phyloP scores from a whole-genome alignment of 1,140 invertebrate genomes.

The Nilaparvata lugens region DNA sequence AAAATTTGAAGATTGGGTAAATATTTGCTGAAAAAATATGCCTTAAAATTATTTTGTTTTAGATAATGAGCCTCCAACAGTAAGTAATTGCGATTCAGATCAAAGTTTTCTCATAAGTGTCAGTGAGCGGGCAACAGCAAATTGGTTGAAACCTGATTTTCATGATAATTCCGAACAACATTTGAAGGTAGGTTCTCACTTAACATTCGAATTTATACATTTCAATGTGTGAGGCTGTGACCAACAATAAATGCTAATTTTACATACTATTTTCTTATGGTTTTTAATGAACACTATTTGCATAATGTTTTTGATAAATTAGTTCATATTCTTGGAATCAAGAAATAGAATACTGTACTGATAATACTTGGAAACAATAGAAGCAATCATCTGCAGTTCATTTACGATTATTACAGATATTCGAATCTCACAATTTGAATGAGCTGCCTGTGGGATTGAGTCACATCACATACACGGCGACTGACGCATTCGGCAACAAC shows the following conservation, averaged over 20 bases:
- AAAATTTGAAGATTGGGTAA: too few species aligned
- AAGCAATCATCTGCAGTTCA: too few species aligned
- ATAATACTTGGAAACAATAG: too few species aligned
- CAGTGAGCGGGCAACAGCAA: conserved; percentile 35
- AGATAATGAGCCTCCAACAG: conserved; percentile 50
- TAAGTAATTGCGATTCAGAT: conserved; percentile 54
- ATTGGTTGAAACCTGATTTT: conserved; percentile 57
- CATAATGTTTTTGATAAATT: too few species aligned
- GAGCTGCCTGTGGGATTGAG: conserved; percentile 48
- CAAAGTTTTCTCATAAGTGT: conserved; percentile 39
- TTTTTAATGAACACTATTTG: too few species aligned
- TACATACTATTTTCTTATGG: too few species aligned
- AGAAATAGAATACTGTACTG: too few species aligned
- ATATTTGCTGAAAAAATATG: too few species aligned
- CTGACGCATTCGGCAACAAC: conserved; percentile 48
- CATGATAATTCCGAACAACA: conserved; percentile 53
- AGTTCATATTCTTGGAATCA: too few species aligned
- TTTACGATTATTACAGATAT: conserved; percentile 15
- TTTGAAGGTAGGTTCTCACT: conserved; percentile 36
- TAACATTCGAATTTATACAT: too few species aligned
- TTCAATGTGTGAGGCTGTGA: too few species aligned
- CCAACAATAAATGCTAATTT: too few species aligned
- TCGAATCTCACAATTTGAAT: conserved; percentile 39
- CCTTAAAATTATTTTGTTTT: conserved; percentile 20
- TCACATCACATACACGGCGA: conserved; percentile 46